phyloP scores from a whole-genome alignment of 1,140 invertebrate species.

The Protaetia brevitarsis region DNA sequence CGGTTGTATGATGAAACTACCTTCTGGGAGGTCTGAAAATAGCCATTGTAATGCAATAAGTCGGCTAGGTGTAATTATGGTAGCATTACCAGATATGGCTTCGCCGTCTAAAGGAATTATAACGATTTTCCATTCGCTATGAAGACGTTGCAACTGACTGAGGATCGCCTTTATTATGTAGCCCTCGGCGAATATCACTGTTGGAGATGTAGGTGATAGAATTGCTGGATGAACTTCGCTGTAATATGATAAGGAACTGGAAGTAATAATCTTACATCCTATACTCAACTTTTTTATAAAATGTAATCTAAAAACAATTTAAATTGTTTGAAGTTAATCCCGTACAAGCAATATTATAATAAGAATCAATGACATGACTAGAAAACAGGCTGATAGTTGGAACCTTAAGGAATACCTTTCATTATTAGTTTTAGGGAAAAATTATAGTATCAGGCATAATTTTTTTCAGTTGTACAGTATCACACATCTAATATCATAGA shows the following conservation, averaged over 20 bases:
- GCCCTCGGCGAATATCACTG: neutral
- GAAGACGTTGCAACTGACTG: neutral
- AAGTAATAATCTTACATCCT: too few species aligned
- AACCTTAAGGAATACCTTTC: too few species aligned
- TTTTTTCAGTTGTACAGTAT: too few species aligned
- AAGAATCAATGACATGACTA: too few species aligned
- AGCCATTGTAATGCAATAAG: conserved; percentile 17
- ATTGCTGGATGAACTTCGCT: neutral
- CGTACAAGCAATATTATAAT: too few species aligned
- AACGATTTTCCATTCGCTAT: conserved; percentile 23
- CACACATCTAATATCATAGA: too few species aligned
- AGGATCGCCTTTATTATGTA: neutral
- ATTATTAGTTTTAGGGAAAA: too few species aligned
- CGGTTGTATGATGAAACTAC: conserved; percentile 36
- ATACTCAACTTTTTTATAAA: too few species aligned
- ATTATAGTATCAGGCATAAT: too few species aligned
- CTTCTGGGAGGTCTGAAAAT: conserved; percentile 38
- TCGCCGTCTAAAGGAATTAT: conserved; percentile 40
- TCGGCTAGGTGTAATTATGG: neutral
- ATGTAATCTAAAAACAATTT: too few species aligned
- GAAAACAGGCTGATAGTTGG: too few species aligned
- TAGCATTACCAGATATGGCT: conserved; percentile 31
- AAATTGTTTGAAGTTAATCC: too few species aligned
- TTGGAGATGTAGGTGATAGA: neutral
- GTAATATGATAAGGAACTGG: neutral